Evolutionary conservation across 2,113 vertebrate genomes (phyloP), one percentile per base, ranked within the genome.

Genomic region (Puma concolor): DNA sequence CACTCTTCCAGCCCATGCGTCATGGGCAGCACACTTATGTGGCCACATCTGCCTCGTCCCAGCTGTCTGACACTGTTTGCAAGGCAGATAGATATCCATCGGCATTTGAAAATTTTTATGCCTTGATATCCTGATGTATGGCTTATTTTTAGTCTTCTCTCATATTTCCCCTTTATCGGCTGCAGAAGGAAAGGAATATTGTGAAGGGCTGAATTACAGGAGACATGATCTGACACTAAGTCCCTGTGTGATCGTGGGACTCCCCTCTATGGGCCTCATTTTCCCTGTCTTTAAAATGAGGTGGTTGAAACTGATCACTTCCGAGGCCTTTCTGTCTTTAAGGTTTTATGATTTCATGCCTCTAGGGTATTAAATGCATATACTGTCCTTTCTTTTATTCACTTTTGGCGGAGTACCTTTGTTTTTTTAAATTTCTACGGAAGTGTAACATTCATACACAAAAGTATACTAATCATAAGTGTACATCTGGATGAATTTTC

Each of bases 31-130:
- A 91, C 67, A 48, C 97, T 93, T 94, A 86, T 83, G 93, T 69
- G 92, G 71, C 31, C 72, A 84, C 82, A 91, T 94, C 92, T 95
- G 97, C 79, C 63, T 92, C 66, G 36, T 76, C 72, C 84, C 93
- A 97, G 94, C 85, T 94, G 97, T 63, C 77, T 76, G 41, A 97
- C 44, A 36, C 92, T 88, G 74, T 93, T 92, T 96, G 92, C 60
- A 48, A 92, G 11, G 44, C 80, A 96, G 86, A 95, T 94, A 95
- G 86, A 95, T 94, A 95, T 82, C 92, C 67, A 90, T 96, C 41
- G 63, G 60, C 36, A 19, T 89, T 57, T 94, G 74, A 96, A 84
- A 95, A 91, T 38, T 63, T 36, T 60, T 90, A 64, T 41, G 33
- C 11, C 86, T 85, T 84, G 77, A 25, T 95, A 92, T 88, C 79